phyloP scores from a whole-genome alignment of 2,797 vertebrate species.

The Hybognathus amarus region DNA sequence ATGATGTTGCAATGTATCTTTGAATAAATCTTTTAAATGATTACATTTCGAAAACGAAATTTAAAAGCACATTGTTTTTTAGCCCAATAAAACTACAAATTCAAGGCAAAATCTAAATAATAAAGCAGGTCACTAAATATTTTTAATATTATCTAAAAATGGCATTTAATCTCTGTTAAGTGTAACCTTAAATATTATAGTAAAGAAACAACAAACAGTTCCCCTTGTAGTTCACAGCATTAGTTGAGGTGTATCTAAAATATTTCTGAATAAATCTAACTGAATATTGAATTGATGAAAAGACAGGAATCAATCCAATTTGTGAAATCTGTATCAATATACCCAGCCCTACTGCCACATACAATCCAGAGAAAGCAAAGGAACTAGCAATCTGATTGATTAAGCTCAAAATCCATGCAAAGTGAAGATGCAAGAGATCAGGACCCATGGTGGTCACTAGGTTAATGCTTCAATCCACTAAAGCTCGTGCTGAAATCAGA shows the following conservation, averaged over 20 bases:
- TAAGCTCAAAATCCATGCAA: slow-evolving; percentile 42
- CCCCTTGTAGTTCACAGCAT: background rate
- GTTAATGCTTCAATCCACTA: slow-evolving; percentile 20
- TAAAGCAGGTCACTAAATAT: background rate
- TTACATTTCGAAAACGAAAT: background rate
- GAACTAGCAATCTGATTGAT: background rate
- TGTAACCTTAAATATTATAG: background rate
- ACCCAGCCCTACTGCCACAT: slow-evolving; percentile 8
- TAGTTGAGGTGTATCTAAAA: background rate
- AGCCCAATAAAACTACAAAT: too few relatives aligned
- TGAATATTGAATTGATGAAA: background rate
- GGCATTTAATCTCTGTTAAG: background rate
- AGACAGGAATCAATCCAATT: background rate
- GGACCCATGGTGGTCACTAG: slow-evolving; percentile 23
- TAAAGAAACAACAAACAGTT: background rate
- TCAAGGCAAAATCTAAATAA: background rate
- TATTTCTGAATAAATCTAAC: background rate
- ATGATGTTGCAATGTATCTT: background rate
- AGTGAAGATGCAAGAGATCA: slow-evolving; percentile 29
- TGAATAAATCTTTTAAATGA: background rate
- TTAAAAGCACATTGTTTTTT: background rate
- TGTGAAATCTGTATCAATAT: background rate
- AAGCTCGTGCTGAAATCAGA: slow-evolving; percentile 15
- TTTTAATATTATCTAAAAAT: background rate
- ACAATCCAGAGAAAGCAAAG: slow-evolving; percentile 8